phyloP scores from a whole-genome alignment of 2,797 vertebrate species.

The Tiaroga cobitis region DNA sequence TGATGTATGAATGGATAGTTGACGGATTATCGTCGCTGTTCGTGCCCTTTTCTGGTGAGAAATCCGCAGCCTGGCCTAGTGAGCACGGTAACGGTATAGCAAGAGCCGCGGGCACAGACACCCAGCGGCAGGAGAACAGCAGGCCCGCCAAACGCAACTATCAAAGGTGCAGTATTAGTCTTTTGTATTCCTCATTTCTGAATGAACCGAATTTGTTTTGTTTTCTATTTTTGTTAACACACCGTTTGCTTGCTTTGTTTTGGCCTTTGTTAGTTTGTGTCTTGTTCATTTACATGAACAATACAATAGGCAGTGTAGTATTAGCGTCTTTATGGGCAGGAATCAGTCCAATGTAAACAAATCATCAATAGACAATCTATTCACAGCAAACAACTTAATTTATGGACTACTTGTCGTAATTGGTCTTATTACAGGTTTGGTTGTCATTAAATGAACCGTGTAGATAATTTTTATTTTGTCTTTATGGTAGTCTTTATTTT shows the following conservation, averaged over 20 bases:
- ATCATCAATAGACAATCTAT: background rate
- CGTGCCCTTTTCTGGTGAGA: slow-evolving; percentile 73
- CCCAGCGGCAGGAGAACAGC: slow-evolving; percentile 61
- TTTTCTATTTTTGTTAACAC: background rate
- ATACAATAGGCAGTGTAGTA: background rate
- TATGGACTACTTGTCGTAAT: background rate
- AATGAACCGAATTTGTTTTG: background rate
- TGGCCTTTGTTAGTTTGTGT: background rate
- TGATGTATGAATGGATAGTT: slow-evolving; percentile 87
- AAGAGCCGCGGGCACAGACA: slow-evolving; percentile 59
- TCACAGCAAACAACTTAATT: background rate
- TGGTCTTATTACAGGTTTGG: background rate
- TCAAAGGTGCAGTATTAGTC: slow-evolving; percentile 72
- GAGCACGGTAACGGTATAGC: slow-evolving; percentile 58
- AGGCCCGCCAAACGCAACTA: slow-evolving; percentile 81
- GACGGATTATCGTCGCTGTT: slow-evolving; percentile 84
- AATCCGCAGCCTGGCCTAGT: slow-evolving; percentile 67
- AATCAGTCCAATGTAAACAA: slow-evolving; percentile 3
- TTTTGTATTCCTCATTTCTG: background rate
- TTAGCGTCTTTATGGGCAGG: background rate
- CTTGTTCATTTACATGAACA: background rate
- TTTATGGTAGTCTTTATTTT: too few relatives aligned
- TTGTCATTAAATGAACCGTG: background rate
- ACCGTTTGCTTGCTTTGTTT: background rate
- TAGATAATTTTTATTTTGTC: too few relatives aligned